Evolutionary conservation across 1,140 invertebrate genomes (phyloP).

Genomic region (Campoletis sonorensis): DNA sequence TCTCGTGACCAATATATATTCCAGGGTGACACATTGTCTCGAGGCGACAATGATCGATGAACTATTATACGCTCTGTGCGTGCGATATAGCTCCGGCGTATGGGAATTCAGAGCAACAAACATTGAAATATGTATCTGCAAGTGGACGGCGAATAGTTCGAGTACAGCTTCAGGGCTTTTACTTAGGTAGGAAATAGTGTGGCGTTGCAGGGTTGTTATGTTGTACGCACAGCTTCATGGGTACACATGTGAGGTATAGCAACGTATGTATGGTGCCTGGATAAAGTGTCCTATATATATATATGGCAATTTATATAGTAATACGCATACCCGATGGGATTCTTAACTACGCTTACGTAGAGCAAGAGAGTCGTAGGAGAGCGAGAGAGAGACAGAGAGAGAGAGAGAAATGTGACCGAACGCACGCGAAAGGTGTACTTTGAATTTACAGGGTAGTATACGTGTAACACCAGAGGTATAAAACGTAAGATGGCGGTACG

Average conservation of each 20-base stretch:
- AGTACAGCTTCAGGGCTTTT: constrained; percentile 11
- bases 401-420: background rate
- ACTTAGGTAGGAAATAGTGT: background rate
- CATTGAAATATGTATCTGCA: constrained; percentile 24
- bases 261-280: background rate
- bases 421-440: constrained; percentile 17
- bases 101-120: constrained; percentile 6
- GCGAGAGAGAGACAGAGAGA: background rate
- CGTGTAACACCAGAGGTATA: constrained; percentile 29
- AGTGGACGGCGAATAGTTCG: background rate
- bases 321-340: background rate
- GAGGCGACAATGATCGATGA: constrained; percentile 57
- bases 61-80: constrained; percentile 36
- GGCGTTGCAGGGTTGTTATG: background rate
- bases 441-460: constrained; percentile 25
- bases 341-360: constrained; percentile 13
- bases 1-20: constrained; percentile 10
- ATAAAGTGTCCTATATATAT: background rate
- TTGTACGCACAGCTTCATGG: background rate
- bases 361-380: background rate
- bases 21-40: constrained; percentile 17
- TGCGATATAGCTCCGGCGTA: background rate
- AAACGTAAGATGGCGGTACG: constrained; percentile 21
- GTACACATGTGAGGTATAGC: background rate
- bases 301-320: background rate